Evolutionary conservation across 2,113 vertebrate genomes (phyloP), one percentile per base, ranked within the genome.

Genomic region (Pterocles gutturalis): DNA sequence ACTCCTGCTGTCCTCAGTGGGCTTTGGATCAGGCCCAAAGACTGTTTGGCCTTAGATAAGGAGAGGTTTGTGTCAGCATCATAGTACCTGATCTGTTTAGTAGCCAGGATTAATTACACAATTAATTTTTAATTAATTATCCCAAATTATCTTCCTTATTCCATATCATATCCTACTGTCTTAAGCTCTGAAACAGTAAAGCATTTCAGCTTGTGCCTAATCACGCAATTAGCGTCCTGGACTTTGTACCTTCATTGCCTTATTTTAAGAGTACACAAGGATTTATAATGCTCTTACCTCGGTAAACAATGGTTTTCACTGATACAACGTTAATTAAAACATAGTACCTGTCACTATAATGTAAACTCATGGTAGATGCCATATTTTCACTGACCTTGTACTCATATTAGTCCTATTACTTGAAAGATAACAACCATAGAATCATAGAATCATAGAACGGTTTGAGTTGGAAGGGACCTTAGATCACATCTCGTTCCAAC

Each of bases 381-480:
- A 4, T 22, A 12, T 66, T 79, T 80, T 60, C 48, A n/a, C 34
- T 21, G 29, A 45, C 5, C 0, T 0, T 17, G 21, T 25, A 24
- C 4, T 86, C 28, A 21, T 28, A 62, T 24, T 38, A 5, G 6
- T 71, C 26, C 26, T 58, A 24, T 6, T 70, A 17, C 22, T 90
- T 78, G 48, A 60, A 87, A 89, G n/a, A 65, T 17, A 71, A 57
- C 41, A 41, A 38, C 10, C 38, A 38, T 38, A 38, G 38, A 38
- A 41, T 41, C 41, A 41, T 14, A 41, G 41, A 41, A 41, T 41
- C 41, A 41, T 41, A 41, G 41, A 41, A 41, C 13, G 41, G 11
- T 41, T 41, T 41, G 41, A 41, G 41, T 41, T 41, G 41, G 41
- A 41, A 41, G 41, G 41, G 41, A 14, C 41, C 41, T 13, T 41